Evolutionary conservation across 2,113 vertebrate genomes (phyloP).

Genomic region (Hippocampus barbouri): DNA sequence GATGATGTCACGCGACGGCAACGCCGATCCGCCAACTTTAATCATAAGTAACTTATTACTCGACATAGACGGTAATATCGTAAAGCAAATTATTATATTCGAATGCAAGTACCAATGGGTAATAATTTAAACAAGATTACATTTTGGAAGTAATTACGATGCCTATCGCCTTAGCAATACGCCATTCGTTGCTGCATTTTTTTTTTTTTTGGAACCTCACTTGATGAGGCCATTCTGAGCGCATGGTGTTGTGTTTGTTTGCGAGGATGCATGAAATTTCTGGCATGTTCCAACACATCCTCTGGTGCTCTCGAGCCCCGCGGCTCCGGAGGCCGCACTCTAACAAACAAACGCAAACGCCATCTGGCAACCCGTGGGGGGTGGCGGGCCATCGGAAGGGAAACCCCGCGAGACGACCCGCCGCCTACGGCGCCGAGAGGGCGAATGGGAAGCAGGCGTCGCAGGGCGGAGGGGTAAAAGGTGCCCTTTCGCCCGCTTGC

Average conservation of each 20-base stretch:
- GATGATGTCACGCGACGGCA: too few species aligned
- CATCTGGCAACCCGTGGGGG: constrained; percentile 50
- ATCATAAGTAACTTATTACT: too few species aligned
- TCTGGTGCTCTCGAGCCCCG: constrained; percentile 29
- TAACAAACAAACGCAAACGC: constrained; percentile 33
- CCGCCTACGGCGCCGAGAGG: neutral
- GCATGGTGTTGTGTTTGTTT: neutral
- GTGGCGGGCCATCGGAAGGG: constrained; percentile 1
- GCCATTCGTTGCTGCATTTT: neutral
- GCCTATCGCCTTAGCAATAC: neutral
- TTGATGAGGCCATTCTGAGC: constrained; percentile 1
- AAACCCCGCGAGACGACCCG: constrained; percentile 2
- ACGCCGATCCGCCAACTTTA: too few species aligned
- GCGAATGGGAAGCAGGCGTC: neutral
- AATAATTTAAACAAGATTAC: too few species aligned
- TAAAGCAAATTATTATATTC: too few species aligned
- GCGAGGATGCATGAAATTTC: constrained; percentile 23
- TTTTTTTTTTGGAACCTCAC: constrained; percentile 12
- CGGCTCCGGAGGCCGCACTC: constrained; percentile 34
- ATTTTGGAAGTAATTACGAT: too few species aligned
- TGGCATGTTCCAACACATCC: constrained; percentile 32
- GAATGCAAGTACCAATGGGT: too few species aligned
- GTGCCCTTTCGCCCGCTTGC: constrained; percentile 42
- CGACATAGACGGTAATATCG: too few species aligned
- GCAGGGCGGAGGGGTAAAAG: neutral